A percentile compares a stretch with the other conserved stretches of the same genome.
phyloP scores from a whole-genome alignment of 2,888 invertebrate genomes.

The Drosophila sordidapex region DNA sequence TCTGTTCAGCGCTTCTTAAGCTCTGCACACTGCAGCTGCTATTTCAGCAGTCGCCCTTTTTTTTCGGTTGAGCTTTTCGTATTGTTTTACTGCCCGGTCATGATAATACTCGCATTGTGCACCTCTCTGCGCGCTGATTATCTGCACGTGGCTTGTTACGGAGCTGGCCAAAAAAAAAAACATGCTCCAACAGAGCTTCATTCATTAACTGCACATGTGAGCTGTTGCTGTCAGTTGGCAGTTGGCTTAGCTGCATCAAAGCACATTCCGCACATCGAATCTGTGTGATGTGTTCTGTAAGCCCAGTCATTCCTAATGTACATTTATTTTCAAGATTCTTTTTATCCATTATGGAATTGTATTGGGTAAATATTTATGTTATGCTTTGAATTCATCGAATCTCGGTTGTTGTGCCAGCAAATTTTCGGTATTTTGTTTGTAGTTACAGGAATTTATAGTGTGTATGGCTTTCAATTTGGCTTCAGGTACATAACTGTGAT shows the following conservation, averaged over 20 bases:
- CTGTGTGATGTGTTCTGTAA: neutral
- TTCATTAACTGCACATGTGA: constrained; percentile 41
- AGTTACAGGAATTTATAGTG: constrained; percentile 49
- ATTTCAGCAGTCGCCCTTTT: constrained; percentile 40
- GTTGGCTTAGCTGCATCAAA: constrained; percentile 29
- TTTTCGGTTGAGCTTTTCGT: constrained; percentile 50
- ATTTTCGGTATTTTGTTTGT: constrained; percentile 64
- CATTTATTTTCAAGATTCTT: neutral
- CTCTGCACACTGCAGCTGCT: constrained; percentile 69
- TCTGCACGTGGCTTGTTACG: constrained; percentile 59
- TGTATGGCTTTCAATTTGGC: constrained; percentile 22
- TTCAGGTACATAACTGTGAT: constrained; percentile 17
- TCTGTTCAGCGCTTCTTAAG: constrained; percentile 66
- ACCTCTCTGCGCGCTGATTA: constrained; percentile 69
- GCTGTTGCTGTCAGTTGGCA: constrained; percentile 8
- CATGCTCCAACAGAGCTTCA: constrained; percentile 31
- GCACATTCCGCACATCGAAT: constrained; percentile 18
- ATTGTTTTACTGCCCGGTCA: constrained; percentile 57
- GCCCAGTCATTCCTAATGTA: constrained; percentile 24
- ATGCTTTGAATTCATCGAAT: constrained; percentile 41
- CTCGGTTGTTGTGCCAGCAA: constrained; percentile 16
- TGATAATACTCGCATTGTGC: constrained; percentile 28
- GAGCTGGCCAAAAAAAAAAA: constrained; percentile 16
- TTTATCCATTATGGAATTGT: constrained; percentile 41
- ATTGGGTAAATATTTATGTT: constrained; percentile 71